Conservation (phyloP, 2,113 vertebrate genomes). For the Myrmecobius fasciatus region DNA sequence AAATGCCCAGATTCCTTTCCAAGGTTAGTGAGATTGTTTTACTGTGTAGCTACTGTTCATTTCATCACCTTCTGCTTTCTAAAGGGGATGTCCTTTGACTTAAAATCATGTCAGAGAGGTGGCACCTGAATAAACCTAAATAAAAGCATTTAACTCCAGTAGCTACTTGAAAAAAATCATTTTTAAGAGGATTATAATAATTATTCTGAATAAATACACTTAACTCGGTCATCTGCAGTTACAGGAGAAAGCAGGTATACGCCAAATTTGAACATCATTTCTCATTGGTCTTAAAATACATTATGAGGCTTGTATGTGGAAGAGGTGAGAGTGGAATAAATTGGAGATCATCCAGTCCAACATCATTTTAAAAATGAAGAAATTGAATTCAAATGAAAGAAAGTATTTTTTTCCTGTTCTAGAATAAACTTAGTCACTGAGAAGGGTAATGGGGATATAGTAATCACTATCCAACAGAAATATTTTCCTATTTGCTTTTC, state of each 20-base stretch:
- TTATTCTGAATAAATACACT: background rate
- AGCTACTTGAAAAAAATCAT: background rate
- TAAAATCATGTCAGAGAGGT: background rate
- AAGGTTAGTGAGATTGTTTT: background rate
- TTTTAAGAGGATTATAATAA: background rate
- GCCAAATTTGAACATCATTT: background rate
- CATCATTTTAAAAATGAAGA: background rate
- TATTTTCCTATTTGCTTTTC: background rate
- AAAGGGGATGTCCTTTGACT: background rate
- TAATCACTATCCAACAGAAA: background rate
- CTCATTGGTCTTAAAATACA: background rate
- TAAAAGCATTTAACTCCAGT: background rate
- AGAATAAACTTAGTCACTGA: background rate
- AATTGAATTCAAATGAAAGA: background rate
- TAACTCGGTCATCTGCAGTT: background rate
- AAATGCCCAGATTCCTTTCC: slow-evolving; percentile 41
- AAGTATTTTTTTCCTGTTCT: background rate
- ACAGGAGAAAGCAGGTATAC: background rate
- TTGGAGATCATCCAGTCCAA: background rate
- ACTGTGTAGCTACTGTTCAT: slow-evolving; percentile 22
- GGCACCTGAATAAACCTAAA: background rate
- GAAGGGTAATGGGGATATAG: background rate
- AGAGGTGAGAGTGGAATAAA: background rate
- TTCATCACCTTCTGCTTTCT: slow-evolving; percentile 3
- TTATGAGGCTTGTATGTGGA: background rate